These are phyloP conservation scores for Onychorhynchus coronatus DNA, from an alignment of 2,113 vertebrate genomes.

Conservation along the genomic window DNA sequence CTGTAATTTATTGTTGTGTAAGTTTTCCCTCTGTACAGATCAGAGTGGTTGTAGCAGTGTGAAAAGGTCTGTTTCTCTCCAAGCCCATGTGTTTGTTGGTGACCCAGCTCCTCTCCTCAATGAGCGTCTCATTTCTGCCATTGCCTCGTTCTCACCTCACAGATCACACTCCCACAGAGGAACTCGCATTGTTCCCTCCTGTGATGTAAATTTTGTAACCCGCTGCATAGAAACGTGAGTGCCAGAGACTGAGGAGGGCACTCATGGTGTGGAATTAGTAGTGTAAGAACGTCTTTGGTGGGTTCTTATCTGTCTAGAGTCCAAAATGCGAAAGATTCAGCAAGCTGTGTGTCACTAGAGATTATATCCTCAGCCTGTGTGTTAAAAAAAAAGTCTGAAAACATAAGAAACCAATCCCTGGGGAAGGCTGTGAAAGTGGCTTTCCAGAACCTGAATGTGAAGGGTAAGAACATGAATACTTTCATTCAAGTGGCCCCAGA, in stretches of 20 bases:
- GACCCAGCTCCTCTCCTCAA: neutral
- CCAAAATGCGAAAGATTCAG: neutral
- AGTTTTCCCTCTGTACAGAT: neutral
- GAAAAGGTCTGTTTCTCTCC: neutral
- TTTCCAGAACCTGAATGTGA: neutral
- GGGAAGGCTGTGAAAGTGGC: neutral
- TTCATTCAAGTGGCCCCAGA: neutral
- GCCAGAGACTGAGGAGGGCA: neutral
- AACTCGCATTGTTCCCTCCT: neutral
- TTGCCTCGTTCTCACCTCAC: neutral
- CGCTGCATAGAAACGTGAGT: neutral
- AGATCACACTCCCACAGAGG: neutral
- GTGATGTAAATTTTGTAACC: neutral
- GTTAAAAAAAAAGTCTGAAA: neutral
- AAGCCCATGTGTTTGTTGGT: neutral
- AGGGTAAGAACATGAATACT: neutral
- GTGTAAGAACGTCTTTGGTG: neutral
- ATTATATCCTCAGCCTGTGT: neutral
- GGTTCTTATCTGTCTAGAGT: neutral
- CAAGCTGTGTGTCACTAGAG: neutral
- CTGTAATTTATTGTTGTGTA: constrained; percentile 21
- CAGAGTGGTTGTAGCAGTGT: neutral
- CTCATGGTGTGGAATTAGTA: neutral
- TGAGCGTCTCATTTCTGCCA: neutral
- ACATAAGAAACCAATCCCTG: rapidly evolving